Evolutionary conservation across 1,140 invertebrate genomes (phyloP), one percentile per base, ranked within the genome.

Genomic region (Drosophila miranda): DNA sequence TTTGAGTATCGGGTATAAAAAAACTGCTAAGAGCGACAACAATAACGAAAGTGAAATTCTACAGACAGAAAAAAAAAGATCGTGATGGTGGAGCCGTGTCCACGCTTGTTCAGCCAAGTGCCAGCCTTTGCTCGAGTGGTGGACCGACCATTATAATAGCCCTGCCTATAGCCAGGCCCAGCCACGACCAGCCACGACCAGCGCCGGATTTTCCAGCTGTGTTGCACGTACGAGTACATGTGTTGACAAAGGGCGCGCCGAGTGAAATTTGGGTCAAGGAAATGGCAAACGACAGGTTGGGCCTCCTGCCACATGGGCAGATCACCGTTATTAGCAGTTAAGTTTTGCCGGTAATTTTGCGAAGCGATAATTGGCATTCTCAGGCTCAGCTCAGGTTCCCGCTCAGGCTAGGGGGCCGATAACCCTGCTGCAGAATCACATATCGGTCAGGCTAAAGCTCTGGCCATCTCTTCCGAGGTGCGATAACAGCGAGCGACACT

Each of bases 211-310:
- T 67, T 67, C 43, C 64, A 68, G 46, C 48, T 34, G 16, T 16
- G 46, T 28, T 49, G 41, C 57, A 59, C 51, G 28, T 9, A 45
- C 57, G 11, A 38, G 34, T 38, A 38, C 34, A 13, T 38, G 11
- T 63, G 57, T 75, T 75, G 73, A 66, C 73, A 72, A 72, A 46
- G 19, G 14, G 30, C 34, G 30, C 28, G 54, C 19, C 57, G 55
- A 78, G 82, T 82, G 82, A 87, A 87, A 87, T 87, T 82, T 82
- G 63, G 82, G 82, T 87, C 82, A 87, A 87, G 82, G 82, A 87
- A 87, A 87, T 87, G 78, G 66, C 84, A 87, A 86, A 77, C 78
- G 58, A 70, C 83, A 87, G 78, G 78, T 87, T 46, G 64, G 43
- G 42, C 62, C 64, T 67, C 62, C 62, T 55, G 16, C 26, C 43